Conservation (phyloP, 2,113 vertebrate genomes). For the Gracilinanus agilis region DNA sequence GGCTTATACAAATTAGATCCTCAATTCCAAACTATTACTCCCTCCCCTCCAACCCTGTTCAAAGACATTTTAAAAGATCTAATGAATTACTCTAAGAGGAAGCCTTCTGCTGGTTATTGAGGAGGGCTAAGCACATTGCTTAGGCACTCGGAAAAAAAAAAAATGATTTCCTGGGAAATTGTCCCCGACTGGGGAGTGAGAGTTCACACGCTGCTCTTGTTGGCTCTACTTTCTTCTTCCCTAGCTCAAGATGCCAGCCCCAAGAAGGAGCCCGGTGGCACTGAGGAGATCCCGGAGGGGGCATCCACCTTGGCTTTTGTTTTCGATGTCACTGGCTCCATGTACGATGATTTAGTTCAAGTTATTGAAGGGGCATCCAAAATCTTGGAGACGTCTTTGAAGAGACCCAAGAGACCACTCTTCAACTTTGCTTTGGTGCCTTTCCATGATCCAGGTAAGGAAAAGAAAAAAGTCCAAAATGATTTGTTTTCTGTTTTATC, state of each 20-base stretch:
- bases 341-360: conserved; percentile 99
- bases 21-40: not conserved
- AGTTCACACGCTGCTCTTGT: conserved; percentile 74
- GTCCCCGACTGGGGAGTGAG: conserved; percentile 34
- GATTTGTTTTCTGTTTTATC: conserved; percentile 7
- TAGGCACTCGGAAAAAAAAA: not conserved
- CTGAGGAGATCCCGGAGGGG: conserved; percentile 91
- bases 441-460: conserved; percentile 98
- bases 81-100: conserved; percentile 67
- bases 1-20: not conserved
- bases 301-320: conserved; percentile 98
- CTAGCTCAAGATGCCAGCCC: conserved; percentile 80
- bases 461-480: not conserved
- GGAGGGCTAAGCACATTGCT: conserved; percentile 43
- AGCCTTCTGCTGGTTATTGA: conserved; percentile 50
- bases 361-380: conserved; percentile 99
- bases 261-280: conserved; percentile 51
- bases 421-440: conserved; percentile 98
- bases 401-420: conserved; percentile 93
- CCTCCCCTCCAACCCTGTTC: not conserved
- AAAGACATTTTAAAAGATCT: conserved; percentile 28
- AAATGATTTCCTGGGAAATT: conserved; percentile 68
- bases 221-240: conserved; percentile 74
- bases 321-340: conserved; percentile 99
- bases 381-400: conserved; percentile 97